These are phyloP conservation scores for Ditula angustiorana DNA, from an alignment of 2,888 invertebrate species.

Conservation along the genomic window DNA sequence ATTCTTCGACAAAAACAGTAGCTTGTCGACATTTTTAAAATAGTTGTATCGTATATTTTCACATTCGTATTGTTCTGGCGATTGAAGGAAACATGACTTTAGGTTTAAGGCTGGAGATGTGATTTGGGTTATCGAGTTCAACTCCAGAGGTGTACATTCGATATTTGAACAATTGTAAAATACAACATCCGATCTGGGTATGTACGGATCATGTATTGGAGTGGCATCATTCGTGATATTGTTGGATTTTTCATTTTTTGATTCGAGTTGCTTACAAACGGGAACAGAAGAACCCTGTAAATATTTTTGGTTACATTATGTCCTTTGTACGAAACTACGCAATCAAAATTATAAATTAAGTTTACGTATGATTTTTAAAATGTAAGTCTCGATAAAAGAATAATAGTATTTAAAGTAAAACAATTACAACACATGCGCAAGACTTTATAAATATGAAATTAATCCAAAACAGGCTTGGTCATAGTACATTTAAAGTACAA, in stretches of 20 bases:
- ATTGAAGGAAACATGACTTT: conserved; percentile 59
- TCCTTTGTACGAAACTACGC: background rate
- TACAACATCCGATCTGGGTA: conserved; percentile 61
- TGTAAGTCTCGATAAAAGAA: too few species aligned
- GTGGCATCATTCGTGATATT: conserved; percentile 46
- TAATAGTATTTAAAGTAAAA: too few species aligned
- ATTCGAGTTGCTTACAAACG: conserved; percentile 54
- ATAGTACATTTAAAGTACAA: too few species aligned
- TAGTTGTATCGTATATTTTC: conserved; percentile 65
- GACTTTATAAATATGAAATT: too few species aligned
- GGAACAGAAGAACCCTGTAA: conserved; percentile 45
- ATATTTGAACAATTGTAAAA: conserved; percentile 64
- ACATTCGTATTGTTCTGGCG: conserved; percentile 56
- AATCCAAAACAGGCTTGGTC: too few species aligned
- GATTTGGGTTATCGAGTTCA: conserved; percentile 66
- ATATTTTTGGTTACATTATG: conserved; percentile 19
- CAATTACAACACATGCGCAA: too few species aligned
- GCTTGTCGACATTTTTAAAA: conserved; percentile 70
- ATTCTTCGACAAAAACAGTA: conserved; percentile 65
- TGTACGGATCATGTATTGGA: conserved; percentile 73
- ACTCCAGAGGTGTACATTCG: conserved; percentile 57
- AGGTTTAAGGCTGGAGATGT: conserved; percentile 54
- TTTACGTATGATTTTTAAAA: too few species aligned
- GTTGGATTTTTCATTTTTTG: conserved; percentile 45
- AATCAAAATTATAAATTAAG: too few species aligned